A percentile compares a stretch with the other conserved stretches of the same genome.
phyloP scores from a whole-genome alignment of 2,797 vertebrate species.

The Eulemur rubriventer region DNA sequence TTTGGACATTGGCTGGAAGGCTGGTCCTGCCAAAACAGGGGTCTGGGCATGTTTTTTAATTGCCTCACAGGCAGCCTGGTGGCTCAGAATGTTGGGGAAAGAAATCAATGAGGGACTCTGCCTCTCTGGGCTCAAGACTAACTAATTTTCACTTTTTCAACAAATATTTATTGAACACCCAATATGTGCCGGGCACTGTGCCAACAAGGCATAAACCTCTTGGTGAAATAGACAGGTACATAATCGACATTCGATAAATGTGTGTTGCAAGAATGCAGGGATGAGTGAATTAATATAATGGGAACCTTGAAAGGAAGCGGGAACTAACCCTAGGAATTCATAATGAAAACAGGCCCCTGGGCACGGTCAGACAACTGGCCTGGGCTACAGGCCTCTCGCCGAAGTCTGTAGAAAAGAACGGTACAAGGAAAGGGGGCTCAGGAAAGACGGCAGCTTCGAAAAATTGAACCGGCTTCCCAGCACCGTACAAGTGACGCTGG shows the following conservation, averaged over 20 bases:
- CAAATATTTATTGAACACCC: conserved; percentile 34
- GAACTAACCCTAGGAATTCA: neutral
- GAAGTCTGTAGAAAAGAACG: neutral
- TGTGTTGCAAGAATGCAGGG: neutral
- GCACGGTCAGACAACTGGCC: neutral
- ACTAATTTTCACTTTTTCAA: conserved; percentile 53
- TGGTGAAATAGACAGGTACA: neutral
- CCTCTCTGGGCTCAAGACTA: conserved; percentile 31
- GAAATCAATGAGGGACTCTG: conserved; percentile 14
- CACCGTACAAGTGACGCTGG: neutral
- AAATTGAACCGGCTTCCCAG: neutral
- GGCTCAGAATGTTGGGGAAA: neutral
- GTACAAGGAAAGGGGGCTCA: neutral
- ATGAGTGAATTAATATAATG: neutral
- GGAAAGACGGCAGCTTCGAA: neutral
- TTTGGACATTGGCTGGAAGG: neutral
- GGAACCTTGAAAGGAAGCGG: neutral
- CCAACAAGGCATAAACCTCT: conserved; percentile 23
- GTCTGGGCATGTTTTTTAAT: conserved; percentile 23
- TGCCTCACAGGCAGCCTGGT: neutral
- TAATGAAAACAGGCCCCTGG: neutral
- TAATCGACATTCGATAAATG: neutral
- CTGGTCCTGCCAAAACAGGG: neutral
- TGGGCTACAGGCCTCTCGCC: neutral
- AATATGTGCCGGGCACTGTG: neutral